Evolutionary conservation across 2,888 invertebrate species (phyloP).

Genomic region (Drosophila colorata): DNA sequence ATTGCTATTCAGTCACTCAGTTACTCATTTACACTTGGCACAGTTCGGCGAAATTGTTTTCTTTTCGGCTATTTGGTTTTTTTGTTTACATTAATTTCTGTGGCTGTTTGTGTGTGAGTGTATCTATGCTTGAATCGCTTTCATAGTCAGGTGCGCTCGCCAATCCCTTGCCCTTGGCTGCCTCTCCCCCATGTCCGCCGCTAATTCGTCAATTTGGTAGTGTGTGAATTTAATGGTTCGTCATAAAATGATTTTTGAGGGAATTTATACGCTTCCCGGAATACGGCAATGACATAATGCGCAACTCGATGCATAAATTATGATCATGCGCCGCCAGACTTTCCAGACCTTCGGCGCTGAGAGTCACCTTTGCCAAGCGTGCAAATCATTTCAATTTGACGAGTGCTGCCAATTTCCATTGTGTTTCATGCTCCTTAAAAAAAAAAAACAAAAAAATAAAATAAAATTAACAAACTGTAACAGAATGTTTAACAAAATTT

Average conservation of each 20-base stretch:
- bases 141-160: conserved; percentile 72
- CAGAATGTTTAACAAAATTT: conserved; percentile 42
- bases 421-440: conserved; percentile 17
- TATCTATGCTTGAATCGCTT: conserved; percentile 55
- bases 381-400: conserved; percentile 40
- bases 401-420: conserved; percentile 25
- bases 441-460: background rate
- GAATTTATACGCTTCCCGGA: conserved; percentile 60
- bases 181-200: background rate
- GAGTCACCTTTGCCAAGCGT: conserved; percentile 18
- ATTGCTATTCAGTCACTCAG: conserved; percentile 35
- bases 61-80: conserved; percentile 38
- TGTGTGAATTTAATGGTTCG: conserved; percentile 68
- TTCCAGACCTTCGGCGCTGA: conserved; percentile 10
- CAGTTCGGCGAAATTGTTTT: conserved; percentile 55
- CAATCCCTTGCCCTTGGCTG: conserved; percentile 6
- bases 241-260: conserved; percentile 63
- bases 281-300: conserved; percentile 70
- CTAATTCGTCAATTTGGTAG: conserved; percentile 28
- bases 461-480: conserved; percentile 38
- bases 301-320: conserved; percentile 60
- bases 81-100: conserved; percentile 49
- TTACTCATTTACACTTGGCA: conserved; percentile 73
- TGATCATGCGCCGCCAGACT: conserved; percentile 30
- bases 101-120: conserved; percentile 17